phyloP scores from a whole-genome alignment of 37 sponge, comb jelly and placozoan genomes.

The Tethya wilhelma region DNA sequence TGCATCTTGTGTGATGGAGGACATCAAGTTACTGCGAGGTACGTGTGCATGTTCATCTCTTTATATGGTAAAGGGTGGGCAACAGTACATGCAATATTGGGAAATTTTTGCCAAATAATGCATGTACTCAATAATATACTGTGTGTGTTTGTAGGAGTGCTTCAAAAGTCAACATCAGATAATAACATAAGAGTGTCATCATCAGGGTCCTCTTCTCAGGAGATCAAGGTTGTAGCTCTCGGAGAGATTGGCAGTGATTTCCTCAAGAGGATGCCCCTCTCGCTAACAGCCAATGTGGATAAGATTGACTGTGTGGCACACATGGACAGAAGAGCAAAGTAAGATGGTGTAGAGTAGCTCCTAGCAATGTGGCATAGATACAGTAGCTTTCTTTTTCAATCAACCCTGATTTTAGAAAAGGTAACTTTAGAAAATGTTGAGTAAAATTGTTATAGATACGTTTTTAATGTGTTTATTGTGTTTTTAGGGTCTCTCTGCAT shows the following conservation, averaged over 20 bases:
- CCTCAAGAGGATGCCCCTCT: constrained; percentile 17
- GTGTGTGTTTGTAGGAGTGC: too few species aligned
- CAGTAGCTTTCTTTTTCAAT: neutral
- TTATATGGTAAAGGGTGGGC: neutral
- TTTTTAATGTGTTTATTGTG: neutral
- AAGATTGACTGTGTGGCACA: constrained; percentile 8
- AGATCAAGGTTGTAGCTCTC: constrained; percentile 11
- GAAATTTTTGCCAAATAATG: neutral
- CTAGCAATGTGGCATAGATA: neutral
- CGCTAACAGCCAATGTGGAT: constrained; percentile 14
- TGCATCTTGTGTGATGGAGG: constrained; percentile 9
- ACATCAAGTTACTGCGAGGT: constrained; percentile 17
- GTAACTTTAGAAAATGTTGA: neutral
- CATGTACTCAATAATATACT: neutral
- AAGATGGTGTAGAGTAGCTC: neutral
- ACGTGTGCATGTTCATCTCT: neutral
- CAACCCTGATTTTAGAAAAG: neutral
- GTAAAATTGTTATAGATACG: neutral
- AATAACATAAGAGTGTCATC: neutral
- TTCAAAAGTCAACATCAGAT: too few species aligned
- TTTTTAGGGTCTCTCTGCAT: constrained; percentile 29
- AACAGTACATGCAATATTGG: neutral
- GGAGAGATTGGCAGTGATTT: constrained; percentile 1
- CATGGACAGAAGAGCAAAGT: constrained; percentile 32
- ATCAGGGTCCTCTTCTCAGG: neutral